These are phyloP conservation scores for Abramis brama DNA, from an alignment of 2,113 vertebrate genomes.

Conservation along the genomic window DNA sequence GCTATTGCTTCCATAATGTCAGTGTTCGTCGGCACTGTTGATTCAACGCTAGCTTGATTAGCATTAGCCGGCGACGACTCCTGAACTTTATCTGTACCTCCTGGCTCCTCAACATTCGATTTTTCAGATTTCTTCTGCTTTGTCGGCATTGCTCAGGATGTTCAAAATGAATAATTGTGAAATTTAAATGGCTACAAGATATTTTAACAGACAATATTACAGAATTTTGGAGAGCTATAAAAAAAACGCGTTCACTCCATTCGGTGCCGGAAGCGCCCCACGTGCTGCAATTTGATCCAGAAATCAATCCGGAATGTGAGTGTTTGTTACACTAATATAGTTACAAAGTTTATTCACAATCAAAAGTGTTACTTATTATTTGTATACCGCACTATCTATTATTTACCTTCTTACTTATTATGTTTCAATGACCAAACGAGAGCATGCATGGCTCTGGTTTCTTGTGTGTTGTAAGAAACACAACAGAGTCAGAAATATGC, in stretches of 20 bases:
- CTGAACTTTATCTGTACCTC: not conserved
- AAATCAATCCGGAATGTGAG: constrained; percentile 72
- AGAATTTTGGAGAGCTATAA: too few species aligned
- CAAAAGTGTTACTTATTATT: not conserved
- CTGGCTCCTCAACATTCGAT: not conserved
- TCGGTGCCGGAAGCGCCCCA: too few species aligned
- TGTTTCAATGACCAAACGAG: not conserved
- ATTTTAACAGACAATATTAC: too few species aligned
- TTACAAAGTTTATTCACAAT: not conserved
- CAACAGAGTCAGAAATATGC: not conserved
- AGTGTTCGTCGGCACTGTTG: too few species aligned
- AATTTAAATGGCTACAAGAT: too few species aligned
- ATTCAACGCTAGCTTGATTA: not conserved
- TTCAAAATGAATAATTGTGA: too few species aligned
- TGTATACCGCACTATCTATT: not conserved
- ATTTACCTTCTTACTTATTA: not conserved
- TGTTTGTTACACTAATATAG: not conserved
- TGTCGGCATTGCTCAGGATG: not conserved
- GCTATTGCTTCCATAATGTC: not conserved
- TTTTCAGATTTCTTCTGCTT: not conserved
- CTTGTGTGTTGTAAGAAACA: not conserved
- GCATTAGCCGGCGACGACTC: not conserved
- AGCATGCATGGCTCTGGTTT: not conserved
- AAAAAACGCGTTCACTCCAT: too few species aligned
- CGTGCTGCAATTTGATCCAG: constrained; percentile 82